Conservation (phyloP, 1,140 invertebrate genomes). For the Philaenus spumarius region DNA sequence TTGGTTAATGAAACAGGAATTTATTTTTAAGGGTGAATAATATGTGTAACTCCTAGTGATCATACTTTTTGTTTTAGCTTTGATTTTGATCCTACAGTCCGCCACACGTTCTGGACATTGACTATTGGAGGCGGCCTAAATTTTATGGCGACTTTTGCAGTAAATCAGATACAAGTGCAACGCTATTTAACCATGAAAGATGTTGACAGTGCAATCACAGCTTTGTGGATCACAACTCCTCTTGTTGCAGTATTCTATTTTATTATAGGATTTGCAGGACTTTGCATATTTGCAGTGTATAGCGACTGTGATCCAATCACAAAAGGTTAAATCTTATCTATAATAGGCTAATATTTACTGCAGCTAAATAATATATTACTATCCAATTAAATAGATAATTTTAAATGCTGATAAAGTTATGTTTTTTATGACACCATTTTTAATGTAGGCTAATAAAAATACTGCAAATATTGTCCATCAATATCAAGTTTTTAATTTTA, state of each 20-base stretch:
- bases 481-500: no score
- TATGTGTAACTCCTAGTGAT: no score
- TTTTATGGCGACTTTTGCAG: constrained; percentile 67
- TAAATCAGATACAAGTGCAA: constrained; percentile 85
- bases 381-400: no score
- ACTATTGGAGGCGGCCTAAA: constrained; percentile 64
- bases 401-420: no score
- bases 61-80: constrained; percentile 42
- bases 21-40: no score
- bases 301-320: constrained; percentile 61
- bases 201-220: constrained; percentile 52
- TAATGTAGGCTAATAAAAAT: no score
- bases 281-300: constrained; percentile 72
- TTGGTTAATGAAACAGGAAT: no score
- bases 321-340: constrained; percentile 9
- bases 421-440: no score
- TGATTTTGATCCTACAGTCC: constrained; percentile 57
- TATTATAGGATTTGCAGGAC: constrained; percentile 64
- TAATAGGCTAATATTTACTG: no score
- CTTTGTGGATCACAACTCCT: constrained; percentile 63
- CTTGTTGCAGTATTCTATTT: constrained; percentile 60
- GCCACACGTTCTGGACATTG: constrained; percentile 69
- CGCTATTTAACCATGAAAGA: constrained; percentile 65
- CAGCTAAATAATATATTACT: no score
- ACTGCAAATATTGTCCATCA: no score